phyloP scores from a whole-genome alignment of 2,888 invertebrate genomes.

The Corythucha ciliata region DNA sequence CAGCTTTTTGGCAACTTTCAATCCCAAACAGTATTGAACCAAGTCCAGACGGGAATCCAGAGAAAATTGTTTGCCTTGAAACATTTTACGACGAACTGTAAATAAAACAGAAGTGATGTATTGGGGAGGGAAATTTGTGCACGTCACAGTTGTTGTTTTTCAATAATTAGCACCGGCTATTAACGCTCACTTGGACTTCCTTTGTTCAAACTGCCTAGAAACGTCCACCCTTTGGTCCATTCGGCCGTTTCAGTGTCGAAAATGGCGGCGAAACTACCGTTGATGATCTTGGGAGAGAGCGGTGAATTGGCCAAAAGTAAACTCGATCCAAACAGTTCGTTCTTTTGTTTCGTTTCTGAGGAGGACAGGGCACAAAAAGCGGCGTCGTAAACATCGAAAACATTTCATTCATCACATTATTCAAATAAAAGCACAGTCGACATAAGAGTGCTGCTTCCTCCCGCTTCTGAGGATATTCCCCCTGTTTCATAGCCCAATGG shows the following conservation, averaged over 20 bases:
- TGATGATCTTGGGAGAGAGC: conserved; percentile 92
- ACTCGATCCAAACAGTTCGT: conserved; percentile 86
- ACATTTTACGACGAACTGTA: conserved; percentile 43
- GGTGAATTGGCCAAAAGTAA: conserved; percentile 87
- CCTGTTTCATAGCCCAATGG: no score
- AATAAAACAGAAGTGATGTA: conserved; percentile 5
- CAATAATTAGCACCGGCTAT: neutral
- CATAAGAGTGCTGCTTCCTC: no score
- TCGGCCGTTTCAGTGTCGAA: conserved; percentile 57
- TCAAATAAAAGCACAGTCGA: no score
- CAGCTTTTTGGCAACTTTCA: conserved; percentile 16
- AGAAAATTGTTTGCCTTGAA: conserved; percentile 84
- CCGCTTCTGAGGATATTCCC: no score
- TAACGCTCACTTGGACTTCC: conserved; percentile 61
- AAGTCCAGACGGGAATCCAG: conserved; percentile 85
- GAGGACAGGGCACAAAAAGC: no score
- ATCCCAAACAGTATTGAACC: conserved; percentile 48
- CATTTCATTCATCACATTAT: no score
- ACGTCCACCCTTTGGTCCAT: conserved; percentile 35
- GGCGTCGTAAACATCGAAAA: no score
- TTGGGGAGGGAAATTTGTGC: neutral
- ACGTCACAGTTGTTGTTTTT: neutral
- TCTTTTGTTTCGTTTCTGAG: conserved; percentile 69
- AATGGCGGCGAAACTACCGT: conserved; percentile 85
- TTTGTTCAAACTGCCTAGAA: conserved; percentile 56